Evolutionary conservation across 2,888 invertebrate species (phyloP).

Genomic region (Coelogynopora nodosa): DNA sequence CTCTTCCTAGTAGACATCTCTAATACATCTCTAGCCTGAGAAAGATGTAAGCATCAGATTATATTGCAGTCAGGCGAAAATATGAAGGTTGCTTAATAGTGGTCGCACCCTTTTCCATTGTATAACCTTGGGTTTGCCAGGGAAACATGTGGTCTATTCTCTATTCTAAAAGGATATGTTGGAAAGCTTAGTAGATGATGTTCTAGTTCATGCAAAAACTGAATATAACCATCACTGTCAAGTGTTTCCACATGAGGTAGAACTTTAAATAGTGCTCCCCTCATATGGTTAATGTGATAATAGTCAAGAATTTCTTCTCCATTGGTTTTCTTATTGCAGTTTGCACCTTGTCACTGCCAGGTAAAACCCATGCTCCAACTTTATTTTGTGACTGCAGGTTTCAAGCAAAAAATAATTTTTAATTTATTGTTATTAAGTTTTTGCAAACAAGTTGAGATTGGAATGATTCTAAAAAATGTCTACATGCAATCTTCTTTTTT

Average conservation of each 20-base stretch:
- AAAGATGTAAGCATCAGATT: background rate
- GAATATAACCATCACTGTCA: background rate
- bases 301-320: background rate
- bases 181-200: background rate
- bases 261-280: background rate
- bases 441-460: background rate
- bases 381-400: background rate
- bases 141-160: background rate
- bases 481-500: too few relatives aligned
- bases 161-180: background rate
- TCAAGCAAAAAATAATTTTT: background rate
- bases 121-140: too few relatives aligned
- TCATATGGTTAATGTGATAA: background rate
- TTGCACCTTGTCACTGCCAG: background rate
- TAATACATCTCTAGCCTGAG: background rate
- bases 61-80: background rate
- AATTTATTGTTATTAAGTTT: background rate
- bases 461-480: background rate
- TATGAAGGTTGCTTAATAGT: background rate
- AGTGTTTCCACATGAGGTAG: background rate
- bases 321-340: background rate
- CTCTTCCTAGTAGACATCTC: too few relatives aligned
- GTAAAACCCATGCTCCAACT: background rate
- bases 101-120: too few relatives aligned
- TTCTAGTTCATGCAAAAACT: background rate